phyloP scores from a whole-genome alignment of 2,113 vertebrate species.

The Poeciliopsis retropinna region DNA sequence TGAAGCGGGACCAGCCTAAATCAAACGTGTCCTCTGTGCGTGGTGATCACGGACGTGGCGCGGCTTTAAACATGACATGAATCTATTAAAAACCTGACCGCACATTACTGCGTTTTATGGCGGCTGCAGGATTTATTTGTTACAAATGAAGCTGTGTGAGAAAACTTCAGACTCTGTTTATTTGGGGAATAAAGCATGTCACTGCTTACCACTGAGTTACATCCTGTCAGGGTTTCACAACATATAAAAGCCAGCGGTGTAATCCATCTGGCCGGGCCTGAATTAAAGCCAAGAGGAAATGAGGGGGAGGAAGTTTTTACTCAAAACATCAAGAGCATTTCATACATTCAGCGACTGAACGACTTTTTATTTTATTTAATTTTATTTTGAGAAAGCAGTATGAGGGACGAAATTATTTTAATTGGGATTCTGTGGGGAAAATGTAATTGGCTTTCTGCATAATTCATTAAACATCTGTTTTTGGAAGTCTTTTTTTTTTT shows the following conservation, averaged over 20 bases:
- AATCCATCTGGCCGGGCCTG: background rate
- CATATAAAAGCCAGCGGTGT: constrained; percentile 14
- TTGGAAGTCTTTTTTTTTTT: too few species aligned
- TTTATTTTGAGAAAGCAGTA: too few species aligned
- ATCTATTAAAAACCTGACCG: constrained; percentile 15
- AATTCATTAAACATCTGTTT: too few species aligned
- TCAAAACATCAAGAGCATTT: background rate
- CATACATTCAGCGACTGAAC: too few species aligned
- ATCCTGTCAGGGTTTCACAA: constrained; percentile 24
- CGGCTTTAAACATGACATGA: constrained; percentile 15
- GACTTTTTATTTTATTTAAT: too few species aligned
- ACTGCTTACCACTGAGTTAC: constrained; percentile 32
- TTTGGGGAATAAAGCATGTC: constrained; percentile 46
- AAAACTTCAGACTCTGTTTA: constrained; percentile 53
- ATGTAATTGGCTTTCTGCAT: too few species aligned
- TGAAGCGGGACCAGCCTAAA: constrained; percentile 44
- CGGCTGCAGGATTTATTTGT: constrained; percentile 43
- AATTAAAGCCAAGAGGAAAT: background rate
- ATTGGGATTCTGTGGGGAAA: too few species aligned
- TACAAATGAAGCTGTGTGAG: constrained; percentile 37
- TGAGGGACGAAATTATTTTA: too few species aligned
- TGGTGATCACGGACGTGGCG: constrained; percentile 11
- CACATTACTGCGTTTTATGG: constrained; percentile 32
- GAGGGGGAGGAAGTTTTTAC: background rate
- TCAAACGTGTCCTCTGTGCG: constrained; percentile 45